Percentiles rank a stretch among this genome's conserved stretches.
Evolutionary conservation across 1,140 invertebrate species (phyloP).

Genomic region (Oscheius sp.): DNA sequence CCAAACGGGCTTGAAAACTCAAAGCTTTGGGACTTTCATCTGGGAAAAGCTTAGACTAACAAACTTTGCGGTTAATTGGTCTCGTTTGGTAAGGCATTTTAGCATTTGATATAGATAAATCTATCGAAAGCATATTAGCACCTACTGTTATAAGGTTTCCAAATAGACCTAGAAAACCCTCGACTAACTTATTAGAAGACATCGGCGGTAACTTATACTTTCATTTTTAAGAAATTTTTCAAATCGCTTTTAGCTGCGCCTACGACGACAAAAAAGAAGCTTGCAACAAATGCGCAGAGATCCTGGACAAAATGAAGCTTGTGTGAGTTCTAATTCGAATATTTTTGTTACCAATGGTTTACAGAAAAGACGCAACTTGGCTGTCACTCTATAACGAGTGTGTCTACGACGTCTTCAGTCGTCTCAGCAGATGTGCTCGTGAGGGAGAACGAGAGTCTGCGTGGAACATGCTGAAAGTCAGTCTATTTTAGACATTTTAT

Average conservation of each 20-base stretch:
- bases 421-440: conserved; percentile 22
- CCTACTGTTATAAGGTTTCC: too few species aligned
- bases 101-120: too few species aligned
- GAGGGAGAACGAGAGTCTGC: conserved; percentile 28
- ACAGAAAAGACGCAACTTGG: conserved; percentile 32
- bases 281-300: conserved; percentile 12
- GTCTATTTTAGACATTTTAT: background rate
- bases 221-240: too few species aligned
- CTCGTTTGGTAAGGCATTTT: too few species aligned
- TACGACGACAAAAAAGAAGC: conserved; percentile 36
- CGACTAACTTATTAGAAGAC: too few species aligned
- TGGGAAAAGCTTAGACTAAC: too few species aligned
- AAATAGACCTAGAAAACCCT: too few species aligned
- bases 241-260: conserved; percentile 25
- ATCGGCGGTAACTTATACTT: too few species aligned
- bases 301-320: conserved; percentile 28
- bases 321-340: conserved; percentile 19
- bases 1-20: too few species aligned
- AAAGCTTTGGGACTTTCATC: too few species aligned
- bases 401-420: conserved; percentile 31
- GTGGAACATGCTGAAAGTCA: conserved; percentile 32
- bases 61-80: too few species aligned
- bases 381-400: conserved; percentile 20
- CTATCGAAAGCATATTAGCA: too few species aligned
- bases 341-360: background rate